Conservation (phyloP, 2,113 vertebrate species). For the Plectropomus leopardus region DNA sequence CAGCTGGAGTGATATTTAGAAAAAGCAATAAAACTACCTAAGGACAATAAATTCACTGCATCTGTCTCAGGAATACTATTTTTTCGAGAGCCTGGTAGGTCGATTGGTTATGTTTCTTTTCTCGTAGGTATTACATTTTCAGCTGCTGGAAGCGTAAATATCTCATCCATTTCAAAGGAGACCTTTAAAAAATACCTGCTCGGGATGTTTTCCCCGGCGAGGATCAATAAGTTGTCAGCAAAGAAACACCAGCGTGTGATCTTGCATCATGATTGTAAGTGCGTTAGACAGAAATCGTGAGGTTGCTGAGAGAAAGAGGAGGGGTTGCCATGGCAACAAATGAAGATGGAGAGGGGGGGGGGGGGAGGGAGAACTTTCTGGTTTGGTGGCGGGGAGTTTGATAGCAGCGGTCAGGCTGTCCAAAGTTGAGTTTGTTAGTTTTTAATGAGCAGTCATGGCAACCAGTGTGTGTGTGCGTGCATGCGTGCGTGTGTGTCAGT, state of each 20-base stretch:
- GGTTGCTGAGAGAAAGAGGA: conserved; percentile 22
- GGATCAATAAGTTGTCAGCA: conserved; percentile 23
- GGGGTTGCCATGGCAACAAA: conserved; percentile 64
- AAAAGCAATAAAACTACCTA: not conserved
- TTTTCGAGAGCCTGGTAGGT: not conserved
- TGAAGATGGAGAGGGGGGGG: conserved; percentile 20
- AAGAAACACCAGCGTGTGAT: conserved; percentile 24
- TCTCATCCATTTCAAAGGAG: not conserved
- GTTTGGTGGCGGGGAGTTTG: conserved; percentile 4
- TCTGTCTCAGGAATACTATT: not conserved
- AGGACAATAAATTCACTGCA: not conserved
- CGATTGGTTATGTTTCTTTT: not conserved
- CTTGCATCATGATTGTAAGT: not conserved
- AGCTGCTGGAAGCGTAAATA: not conserved
- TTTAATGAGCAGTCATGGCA: conserved; percentile 41
- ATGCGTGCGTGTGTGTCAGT: not conserved
- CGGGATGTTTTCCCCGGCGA: not conserved
- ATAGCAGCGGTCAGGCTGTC: conserved; percentile 1
- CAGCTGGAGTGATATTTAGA: not conserved
- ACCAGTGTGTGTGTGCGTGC: not conserved
- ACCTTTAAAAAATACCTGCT: conserved; percentile 24
- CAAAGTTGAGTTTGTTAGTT: conserved; percentile 6
- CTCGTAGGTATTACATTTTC: conserved; percentile 8
- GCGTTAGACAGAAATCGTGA: conserved; percentile 4
- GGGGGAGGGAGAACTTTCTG: not conserved